Evolutionary conservation across 2,888 invertebrate genomes (phyloP).

Genomic region (Dryobota labecula): DNA sequence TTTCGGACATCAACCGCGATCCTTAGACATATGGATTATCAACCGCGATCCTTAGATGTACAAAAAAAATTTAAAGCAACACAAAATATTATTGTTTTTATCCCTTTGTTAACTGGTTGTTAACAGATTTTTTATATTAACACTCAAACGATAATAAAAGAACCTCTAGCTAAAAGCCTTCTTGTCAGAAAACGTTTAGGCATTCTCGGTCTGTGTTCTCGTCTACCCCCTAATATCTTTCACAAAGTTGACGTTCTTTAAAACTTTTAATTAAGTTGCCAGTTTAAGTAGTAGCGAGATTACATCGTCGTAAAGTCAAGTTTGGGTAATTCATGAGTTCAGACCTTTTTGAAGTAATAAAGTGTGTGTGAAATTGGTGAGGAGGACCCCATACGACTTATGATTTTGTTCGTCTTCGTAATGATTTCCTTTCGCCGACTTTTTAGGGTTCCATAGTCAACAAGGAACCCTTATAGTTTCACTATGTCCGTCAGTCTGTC

Average conservation of each 20-base stretch:
- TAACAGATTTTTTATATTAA: background rate
- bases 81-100: background rate
- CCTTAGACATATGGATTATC: too few species aligned
- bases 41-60: background rate
- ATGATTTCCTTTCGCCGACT: slow-evolving; percentile 4
- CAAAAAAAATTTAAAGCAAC: background rate
- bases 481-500: too few species aligned
- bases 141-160: background rate
- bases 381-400: slow-evolving; percentile 41
- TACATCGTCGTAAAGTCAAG: slow-evolving; percentile 67
- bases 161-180: background rate
- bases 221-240: slow-evolving; percentile 25
- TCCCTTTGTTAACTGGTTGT: too few species aligned
- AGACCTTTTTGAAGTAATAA: slow-evolving; percentile 65
- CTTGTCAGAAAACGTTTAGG: slow-evolving; percentile 15
- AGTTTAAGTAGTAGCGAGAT: slow-evolving; percentile 50
- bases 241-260: slow-evolving; percentile 30
- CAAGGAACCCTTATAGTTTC: too few species aligned
- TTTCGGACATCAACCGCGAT: too few species aligned
- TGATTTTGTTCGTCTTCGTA: slow-evolving; percentile 32
- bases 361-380: slow-evolving; percentile 64
- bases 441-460: too few species aligned
- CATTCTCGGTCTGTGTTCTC: too few species aligned
- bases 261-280: slow-evolving; percentile 45
- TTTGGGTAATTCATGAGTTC: slow-evolving; percentile 64